Base-by-base conservation (phyloP, 1,140 invertebrate species). In the Diachasmimorpha longicaudata region DNA sequence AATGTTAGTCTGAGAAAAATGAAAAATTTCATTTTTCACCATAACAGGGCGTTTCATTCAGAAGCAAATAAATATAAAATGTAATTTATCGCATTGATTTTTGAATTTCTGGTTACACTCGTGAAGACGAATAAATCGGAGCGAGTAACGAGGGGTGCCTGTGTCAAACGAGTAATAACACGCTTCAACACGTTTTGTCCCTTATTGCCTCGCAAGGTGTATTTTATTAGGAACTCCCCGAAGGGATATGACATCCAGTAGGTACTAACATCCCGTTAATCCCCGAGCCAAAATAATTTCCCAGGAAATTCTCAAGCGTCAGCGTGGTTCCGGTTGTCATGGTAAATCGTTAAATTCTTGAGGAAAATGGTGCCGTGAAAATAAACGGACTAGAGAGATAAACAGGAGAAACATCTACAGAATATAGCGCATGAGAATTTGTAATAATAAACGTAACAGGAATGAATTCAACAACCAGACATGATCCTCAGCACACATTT, bases 271-370 rank as follows among this genome's bases (percentile, higher is more conserved):
- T 63, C 68, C 67, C 70, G 75, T 72, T 77, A 73, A 72, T 72
- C 55, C 63, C 44, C 36, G 71, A 46, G 66, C 48, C 77, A 31
- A 69, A 73, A 78, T 78, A 76, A 76, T 78, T 78, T 73, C 72
- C 74, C 77, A 70, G 69, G 74, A 76, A 70, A 78, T 76, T 76
- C 69, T 52, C 74, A 25, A 68, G 70, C 77, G 77, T 78, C 31
- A 73, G 73, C 74, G 74, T 76, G 74, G 77, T 78, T 78, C 77
- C 77, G 77, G 77, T 67, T 76, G 77, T 76, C 71, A 68, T 63
- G 70, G 74, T 78, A 52, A 52, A 52, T 52, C 48, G 48, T 52
- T 52, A 52, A 16, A 14, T n/a, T 52, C 48, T 52, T 52, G 48
- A 8, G 48, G 48, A 52, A 52, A 52, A 52, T 52, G 48, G 48